Base-by-base conservation (phyloP, 1,140 invertebrate species). In the Dendroctonus valens region DNA sequence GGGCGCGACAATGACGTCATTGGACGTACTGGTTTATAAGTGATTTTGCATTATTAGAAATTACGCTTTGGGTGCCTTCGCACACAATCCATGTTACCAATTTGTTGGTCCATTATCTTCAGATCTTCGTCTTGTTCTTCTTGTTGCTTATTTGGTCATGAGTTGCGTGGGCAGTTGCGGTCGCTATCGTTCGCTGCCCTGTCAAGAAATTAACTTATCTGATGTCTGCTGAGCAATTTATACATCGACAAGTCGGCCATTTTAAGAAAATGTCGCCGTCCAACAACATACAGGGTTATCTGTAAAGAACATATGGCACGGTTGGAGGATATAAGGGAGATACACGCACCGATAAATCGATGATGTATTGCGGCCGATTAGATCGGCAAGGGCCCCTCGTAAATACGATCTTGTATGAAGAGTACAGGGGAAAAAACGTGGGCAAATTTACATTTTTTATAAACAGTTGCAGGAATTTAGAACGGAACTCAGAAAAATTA, bases 121-220 rank as follows among this genome's bases (percentile, higher is more conserved):
- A 12, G 37, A 68, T 68, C 66, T 62, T 57, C 52, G 42, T 49
- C 11, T 63, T 40, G 59, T 59, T 54, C 48, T 49, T 55, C 62
- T 66, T 52, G 51, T 42, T 64, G 46, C 61, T 53, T 67, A 67
- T 67, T 67, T 67, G 65, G 65, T 42, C 59, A 67, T 54, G 50
- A 39, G 44, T 15, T 67, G 65, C 65, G 65, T 67, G 65, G 65
- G 65, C 58, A 42, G 58, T 37, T 14, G 46, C 39, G 49, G 46
- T 40, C 53, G 59, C 55, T 62, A 62, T 62, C 59, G 53, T 57
- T 44, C 66, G 59, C 59, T 68, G 59, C 26, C 60, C 66, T 55
- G 66, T 68, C 66, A 40, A 68, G 60, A 68, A 68, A 68, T 68
- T 68, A 68, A 68, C 66, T 68, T 68, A 68, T 68, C 66, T 68